Evolutionary conservation across 1,140 invertebrate species (phyloP).

Genomic region (Halictus rubicundus): DNA sequence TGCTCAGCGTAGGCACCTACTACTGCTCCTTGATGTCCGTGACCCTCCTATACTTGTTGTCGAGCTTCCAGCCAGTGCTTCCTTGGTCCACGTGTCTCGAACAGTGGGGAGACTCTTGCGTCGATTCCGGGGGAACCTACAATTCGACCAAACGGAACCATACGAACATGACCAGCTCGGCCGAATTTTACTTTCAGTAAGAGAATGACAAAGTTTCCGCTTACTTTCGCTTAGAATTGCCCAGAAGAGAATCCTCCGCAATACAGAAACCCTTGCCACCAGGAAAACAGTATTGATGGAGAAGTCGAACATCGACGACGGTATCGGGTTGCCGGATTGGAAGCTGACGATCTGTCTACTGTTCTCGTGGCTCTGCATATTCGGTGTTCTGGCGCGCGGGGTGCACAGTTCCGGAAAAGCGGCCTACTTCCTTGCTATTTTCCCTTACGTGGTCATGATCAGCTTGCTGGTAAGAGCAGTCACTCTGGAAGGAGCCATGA

Average conservation of each 20-base stretch:
- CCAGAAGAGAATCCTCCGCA: background rate
- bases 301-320: slow-evolving; percentile 82
- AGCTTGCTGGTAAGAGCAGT: slow-evolving; percentile 83
- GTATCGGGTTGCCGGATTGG: slow-evolving; percentile 85
- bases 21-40: slow-evolving; percentile 92
- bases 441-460: slow-evolving; percentile 85
- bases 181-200: slow-evolving; percentile 84
- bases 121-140: slow-evolving; percentile 71
- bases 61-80: slow-evolving; percentile 84
- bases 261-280: slow-evolving; percentile 13
- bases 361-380: slow-evolving; percentile 84
- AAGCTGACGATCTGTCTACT: slow-evolving; percentile 83
- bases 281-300: slow-evolving; percentile 84
- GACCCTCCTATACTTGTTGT: slow-evolving; percentile 87
- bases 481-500: slow-evolving; percentile 75
- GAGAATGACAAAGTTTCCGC: slow-evolving; percentile 30
- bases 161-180: slow-evolving; percentile 78
- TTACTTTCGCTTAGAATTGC: no score
- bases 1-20: slow-evolving; percentile 87
- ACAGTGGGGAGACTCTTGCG: slow-evolving; percentile 82
- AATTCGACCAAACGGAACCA: slow-evolving; percentile 65
- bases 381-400: slow-evolving; percentile 83
- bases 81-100: slow-evolving; percentile 86
- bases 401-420: slow-evolving; percentile 81
- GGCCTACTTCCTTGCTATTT: slow-evolving; percentile 84